Percentiles rank a stretch among this genome's conserved stretches.
Evolutionary conservation across 2,797 vertebrate genomes (phyloP).

Genomic region (Denticeps clupeoides): DNA sequence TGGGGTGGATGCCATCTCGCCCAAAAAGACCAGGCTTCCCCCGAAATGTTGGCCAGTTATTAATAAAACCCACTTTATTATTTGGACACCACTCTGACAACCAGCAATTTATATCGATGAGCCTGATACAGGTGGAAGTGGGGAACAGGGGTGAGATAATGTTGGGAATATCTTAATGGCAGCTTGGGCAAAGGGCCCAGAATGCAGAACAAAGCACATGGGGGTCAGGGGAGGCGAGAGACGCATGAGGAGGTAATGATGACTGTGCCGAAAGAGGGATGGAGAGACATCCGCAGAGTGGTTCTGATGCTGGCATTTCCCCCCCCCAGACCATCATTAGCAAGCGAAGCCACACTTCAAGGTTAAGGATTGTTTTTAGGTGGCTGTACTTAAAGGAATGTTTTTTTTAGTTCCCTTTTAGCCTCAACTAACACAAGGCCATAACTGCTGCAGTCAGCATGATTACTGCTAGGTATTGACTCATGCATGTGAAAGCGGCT

Average conservation of each 20-base stretch:
- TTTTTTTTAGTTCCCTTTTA: slow-evolving; percentile 31
- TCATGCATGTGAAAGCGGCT: slow-evolving; percentile 29
- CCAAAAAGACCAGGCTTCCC: too few relatives aligned
- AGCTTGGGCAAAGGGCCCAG: slow-evolving; percentile 36
- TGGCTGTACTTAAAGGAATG: slow-evolving; percentile 19
- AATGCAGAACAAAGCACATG: slow-evolving; percentile 33
- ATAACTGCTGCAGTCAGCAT: slow-evolving; percentile 41
- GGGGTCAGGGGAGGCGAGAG: slow-evolving; percentile 9
- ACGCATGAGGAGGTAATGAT: slow-evolving; percentile 16
- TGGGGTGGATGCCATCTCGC: too few relatives aligned
- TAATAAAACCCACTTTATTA: too few relatives aligned
- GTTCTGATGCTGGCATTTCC: slow-evolving; percentile 14
- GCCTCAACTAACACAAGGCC: neutral
- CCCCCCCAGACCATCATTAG: slow-evolving; percentile 43
- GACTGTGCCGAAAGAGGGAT: neutral
- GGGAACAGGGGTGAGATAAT: slow-evolving; percentile 29
- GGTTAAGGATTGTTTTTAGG: slow-evolving; percentile 53
- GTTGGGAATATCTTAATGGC: slow-evolving; percentile 40
- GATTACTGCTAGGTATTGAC: slow-evolving; percentile 55
- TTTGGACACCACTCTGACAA: too few relatives aligned
- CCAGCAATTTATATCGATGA: too few relatives aligned
- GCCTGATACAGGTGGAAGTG: too few relatives aligned
- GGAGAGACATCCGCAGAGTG: neutral
- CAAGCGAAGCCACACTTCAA: slow-evolving; percentile 49
- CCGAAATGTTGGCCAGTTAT: too few relatives aligned